These are phyloP conservation scores for Arizona elegans DNA, from an alignment of 2,113 vertebrate species.

Conservation along the genomic window DNA sequence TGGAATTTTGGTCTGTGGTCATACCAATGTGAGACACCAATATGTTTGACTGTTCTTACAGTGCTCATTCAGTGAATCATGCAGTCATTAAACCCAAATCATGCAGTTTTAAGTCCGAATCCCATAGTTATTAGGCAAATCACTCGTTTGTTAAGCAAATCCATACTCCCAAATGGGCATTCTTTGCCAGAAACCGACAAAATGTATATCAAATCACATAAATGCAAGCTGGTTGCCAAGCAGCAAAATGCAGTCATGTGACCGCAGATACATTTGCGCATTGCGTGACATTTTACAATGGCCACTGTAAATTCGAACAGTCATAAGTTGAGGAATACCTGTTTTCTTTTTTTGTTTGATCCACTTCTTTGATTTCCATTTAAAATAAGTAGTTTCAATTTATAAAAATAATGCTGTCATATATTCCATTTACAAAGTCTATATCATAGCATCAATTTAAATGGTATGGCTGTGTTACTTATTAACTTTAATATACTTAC, in stretches of 20 bases:
- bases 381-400: not conserved
- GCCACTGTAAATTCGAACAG: not conserved
- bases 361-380: not conserved
- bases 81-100: not conserved
- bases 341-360: not conserved
- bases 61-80: not conserved
- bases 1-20: not conserved
- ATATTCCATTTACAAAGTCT: not conserved
- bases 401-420: not conserved
- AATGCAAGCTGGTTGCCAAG: not conserved
- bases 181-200: not conserved
- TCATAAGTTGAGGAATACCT: not conserved
- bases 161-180: not conserved
- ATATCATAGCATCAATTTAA: not conserved
- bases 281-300: not conserved
- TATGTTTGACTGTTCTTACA: not conserved
- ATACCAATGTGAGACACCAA: not conserved
- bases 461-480: not conserved
- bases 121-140: not conserved
- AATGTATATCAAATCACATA: not conserved
- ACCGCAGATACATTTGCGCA: not conserved
- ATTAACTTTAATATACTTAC: conserved; percentile 75
- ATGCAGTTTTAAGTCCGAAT: not conserved
- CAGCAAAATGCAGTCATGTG: not conserved
- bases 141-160: not conserved